Percentiles rank a stretch among this genome's conserved stretches.
These are phyloP conservation scores for Orchesella cincta DNA, from an alignment of 1,140 invertebrate genomes.

Conservation along the genomic window DNA sequence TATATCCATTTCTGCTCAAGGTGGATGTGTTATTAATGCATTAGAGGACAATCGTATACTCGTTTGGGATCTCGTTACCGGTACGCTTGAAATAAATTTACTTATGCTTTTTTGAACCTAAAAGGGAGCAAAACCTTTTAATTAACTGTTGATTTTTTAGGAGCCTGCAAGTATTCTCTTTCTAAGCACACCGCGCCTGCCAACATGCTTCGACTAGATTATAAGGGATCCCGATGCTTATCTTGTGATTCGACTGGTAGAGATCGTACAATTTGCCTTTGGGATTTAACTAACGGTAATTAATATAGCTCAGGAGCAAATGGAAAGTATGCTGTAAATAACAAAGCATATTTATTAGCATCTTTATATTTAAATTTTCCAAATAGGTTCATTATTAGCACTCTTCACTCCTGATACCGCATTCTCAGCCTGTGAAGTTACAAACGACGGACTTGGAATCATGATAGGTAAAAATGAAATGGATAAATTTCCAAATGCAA, in stretches of 20 bases:
- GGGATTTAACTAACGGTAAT: slow-evolving; percentile 74
- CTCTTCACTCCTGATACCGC: slow-evolving; percentile 74
- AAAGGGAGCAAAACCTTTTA: neutral
- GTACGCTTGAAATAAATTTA: slow-evolving; percentile 55
- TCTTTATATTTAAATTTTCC: slow-evolving; percentile 4
- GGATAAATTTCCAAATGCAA: neutral
- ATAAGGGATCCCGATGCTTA: slow-evolving; percentile 68
- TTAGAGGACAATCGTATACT: slow-evolving; percentile 76
- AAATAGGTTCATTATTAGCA: slow-evolving; percentile 70
- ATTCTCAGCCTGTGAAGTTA: slow-evolving; percentile 74
- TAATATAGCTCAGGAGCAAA: neutral
- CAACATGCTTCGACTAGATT: slow-evolving; percentile 69
- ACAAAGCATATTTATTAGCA: too few species aligned
- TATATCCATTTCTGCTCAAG: slow-evolving; percentile 76
- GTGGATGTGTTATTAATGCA: slow-evolving; percentile 78
- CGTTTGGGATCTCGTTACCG: slow-evolving; percentile 86
- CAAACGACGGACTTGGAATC: slow-evolving; percentile 69
- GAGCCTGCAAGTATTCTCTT: slow-evolving; percentile 71
- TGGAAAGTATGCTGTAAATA: too few species aligned
- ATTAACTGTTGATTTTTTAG: slow-evolving; percentile 55
- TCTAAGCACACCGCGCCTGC: slow-evolving; percentile 75
- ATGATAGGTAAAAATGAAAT: slow-evolving; percentile 61
- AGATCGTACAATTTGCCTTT: slow-evolving; percentile 73
- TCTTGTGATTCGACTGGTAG: slow-evolving; percentile 70
- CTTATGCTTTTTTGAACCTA: neutral